These are phyloP conservation scores for Rhingia rostrata DNA, from an alignment of 2,888 invertebrate species.

Conservation along the genomic window DNA sequence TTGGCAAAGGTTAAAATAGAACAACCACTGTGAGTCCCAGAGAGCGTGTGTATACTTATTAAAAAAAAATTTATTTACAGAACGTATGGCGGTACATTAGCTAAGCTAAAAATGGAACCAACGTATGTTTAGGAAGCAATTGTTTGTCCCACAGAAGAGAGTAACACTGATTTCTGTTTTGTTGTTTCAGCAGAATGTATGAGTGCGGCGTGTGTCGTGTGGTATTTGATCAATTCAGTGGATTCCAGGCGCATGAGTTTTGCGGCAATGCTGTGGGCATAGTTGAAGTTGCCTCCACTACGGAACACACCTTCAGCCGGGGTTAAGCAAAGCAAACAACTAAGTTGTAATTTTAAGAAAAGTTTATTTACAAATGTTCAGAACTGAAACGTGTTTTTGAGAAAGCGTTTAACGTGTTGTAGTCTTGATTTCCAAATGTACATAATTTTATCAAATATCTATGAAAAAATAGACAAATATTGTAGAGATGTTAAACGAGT, in stretches of 20 bases:
- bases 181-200: conserved; percentile 77
- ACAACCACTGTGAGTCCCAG: conserved; percentile 68
- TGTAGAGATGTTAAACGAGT: conserved; percentile 15
- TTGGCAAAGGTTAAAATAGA: conserved; percentile 70
- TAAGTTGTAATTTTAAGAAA: conserved; percentile 16
- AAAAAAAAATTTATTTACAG: conserved; percentile 65
- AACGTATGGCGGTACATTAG: conserved; percentile 77
- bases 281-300: conserved; percentile 29
- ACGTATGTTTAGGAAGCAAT: conserved; percentile 76
- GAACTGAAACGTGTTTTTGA: not conserved
- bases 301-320: conserved; percentile 56
- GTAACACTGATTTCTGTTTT: conserved; percentile 21
- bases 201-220: conserved; percentile 81
- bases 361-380: conserved; percentile 27
- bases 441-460: conserved; percentile 22
- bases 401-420: conserved; percentile 11
- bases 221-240: conserved; percentile 80
- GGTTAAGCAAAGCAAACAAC: conserved; percentile 20
- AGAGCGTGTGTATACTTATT: conserved; percentile 75
- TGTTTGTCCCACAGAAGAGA: conserved; percentile 60
- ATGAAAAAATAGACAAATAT: conserved; percentile 24
- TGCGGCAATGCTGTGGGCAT: conserved; percentile 76
- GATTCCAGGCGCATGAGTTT: conserved; percentile 81
- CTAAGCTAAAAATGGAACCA: conserved; percentile 78
- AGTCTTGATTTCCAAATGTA: conserved; percentile 27